Evolutionary conservation across 2,113 vertebrate genomes (phyloP).

Genomic region (Lipotes vexillifer): DNA sequence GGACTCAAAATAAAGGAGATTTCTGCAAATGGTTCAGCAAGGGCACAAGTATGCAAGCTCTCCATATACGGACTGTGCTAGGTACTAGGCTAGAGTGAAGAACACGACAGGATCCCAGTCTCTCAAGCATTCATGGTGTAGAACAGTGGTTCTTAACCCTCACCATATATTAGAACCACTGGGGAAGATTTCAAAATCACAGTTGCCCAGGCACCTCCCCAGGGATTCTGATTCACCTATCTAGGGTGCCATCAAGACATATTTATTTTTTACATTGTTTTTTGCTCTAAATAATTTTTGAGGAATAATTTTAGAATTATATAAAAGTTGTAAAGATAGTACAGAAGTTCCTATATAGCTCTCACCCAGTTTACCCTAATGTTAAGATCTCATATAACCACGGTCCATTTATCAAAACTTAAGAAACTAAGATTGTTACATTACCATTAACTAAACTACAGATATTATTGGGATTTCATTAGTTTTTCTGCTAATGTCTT

Average conservation of each 20-base stretch:
- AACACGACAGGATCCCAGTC: not conserved
- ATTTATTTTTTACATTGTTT: not conserved
- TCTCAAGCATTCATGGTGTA: not conserved
- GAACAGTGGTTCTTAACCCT: not conserved
- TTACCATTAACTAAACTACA: not conserved
- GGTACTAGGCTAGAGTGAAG: not conserved
- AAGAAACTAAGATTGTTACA: not conserved
- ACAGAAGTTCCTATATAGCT: not conserved
- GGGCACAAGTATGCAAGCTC: not conserved
- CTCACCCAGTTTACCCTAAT: not conserved
- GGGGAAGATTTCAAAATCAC: not conserved
- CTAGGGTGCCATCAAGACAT: not conserved
- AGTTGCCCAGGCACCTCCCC: not conserved
- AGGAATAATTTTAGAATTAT: not conserved
- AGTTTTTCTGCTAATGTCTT: not conserved
- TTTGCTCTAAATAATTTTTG: not conserved
- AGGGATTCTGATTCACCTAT: not conserved
- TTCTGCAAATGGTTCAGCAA: not conserved
- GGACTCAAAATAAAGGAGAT: not conserved
- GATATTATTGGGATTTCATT: not conserved
- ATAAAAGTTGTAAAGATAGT: not conserved
- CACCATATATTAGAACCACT: not conserved
- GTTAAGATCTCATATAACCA: not conserved
- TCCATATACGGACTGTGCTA: not conserved
- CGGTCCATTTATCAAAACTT: not conserved